Base-by-base conservation (phyloP, 2,113 vertebrate genomes). In the Apistogramma diplotaenia region DNA sequence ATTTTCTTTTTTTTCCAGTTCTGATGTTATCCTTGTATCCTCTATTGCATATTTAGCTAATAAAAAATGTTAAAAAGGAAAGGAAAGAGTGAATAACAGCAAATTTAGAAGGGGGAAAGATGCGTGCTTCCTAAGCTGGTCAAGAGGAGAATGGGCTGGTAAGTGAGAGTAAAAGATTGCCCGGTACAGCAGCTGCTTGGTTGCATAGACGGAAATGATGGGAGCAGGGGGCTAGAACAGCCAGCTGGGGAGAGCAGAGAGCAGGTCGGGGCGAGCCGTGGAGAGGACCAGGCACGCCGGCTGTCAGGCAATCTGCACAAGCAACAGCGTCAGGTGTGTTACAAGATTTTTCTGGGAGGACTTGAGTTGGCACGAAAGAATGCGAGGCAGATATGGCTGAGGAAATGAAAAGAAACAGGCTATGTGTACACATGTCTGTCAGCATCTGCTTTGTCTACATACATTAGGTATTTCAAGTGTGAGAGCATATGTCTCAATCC, bases 161-260 rank as follows among this genome's bases (percentile, higher is more conserved):
- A 53, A 65, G 61, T 78, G 70, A 27, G 40, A 67, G 82, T 78
- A 31, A 85, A 67, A 80, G 35, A 76, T 54, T 53, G 76, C 54
- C 62, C 57, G 82, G 70, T 57, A 74, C 74, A 87, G 79, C 84
- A 89, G 88, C 89, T 89, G 90, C 76, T 82, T 57, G 55, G 77
- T 58, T 56, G 75, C 71, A 10, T 71, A 74, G 57, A 84, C 5
- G 1, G 82, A 70, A 81, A 70, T 49, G 23, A 87, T 76, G 73
- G 77, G 61, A 83, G 80, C 77, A 83, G 79, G 76, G 85, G 60
- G 83, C 81, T 74, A 16, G 75, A 87, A 76, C 59, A 84, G 87
- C 85, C 91, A 93, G 89, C 85, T 89, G 86, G 87, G 79, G 81
- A 76, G 84, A 87, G 81, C 79, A 83, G 72, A 82, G 84, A 86